phyloP scores from a whole-genome alignment of 2,113 vertebrate species.

The Gallinago paraguaiae region DNA sequence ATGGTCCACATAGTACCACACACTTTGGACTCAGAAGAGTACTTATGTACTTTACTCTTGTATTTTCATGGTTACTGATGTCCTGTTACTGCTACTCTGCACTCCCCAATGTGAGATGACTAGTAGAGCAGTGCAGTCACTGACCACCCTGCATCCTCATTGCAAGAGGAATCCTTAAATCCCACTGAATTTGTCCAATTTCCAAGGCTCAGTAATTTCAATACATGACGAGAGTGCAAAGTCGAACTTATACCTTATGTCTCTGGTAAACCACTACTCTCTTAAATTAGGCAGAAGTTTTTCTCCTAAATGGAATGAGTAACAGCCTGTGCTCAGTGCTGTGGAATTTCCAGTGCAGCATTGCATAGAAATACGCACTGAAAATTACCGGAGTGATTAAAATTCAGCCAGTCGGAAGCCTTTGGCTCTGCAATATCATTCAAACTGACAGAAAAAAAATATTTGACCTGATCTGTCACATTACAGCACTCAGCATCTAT shows the following conservation, averaged over 20 bases:
- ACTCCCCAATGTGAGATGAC: neutral
- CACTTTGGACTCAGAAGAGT: neutral
- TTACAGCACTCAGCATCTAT: slow-evolving; percentile 3
- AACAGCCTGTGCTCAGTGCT: neutral
- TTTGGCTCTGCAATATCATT: neutral
- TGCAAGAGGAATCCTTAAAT: neutral
- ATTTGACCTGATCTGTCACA: slow-evolving; percentile 67
- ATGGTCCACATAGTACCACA: neutral
- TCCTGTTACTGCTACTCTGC: neutral
- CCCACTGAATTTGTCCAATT: neutral
- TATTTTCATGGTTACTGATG: neutral
- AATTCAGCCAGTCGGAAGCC: neutral
- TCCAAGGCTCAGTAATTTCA: neutral
- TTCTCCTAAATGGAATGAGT: neutral
- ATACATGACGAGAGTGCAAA: neutral
- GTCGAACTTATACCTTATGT: neutral
- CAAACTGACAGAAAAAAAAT: slow-evolving; percentile 59
- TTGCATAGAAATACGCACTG: accelerated
- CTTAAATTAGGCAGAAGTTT: neutral
- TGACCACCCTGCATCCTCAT: neutral
- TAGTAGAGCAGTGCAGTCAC: neutral
- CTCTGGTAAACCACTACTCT: neutral
- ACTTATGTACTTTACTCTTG: neutral
- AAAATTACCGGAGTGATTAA: slow-evolving; percentile 40
- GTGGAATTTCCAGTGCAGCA: neutral